Conservation (phyloP, 2,888 invertebrate species). For the Tromatobia lineatoria region DNA sequence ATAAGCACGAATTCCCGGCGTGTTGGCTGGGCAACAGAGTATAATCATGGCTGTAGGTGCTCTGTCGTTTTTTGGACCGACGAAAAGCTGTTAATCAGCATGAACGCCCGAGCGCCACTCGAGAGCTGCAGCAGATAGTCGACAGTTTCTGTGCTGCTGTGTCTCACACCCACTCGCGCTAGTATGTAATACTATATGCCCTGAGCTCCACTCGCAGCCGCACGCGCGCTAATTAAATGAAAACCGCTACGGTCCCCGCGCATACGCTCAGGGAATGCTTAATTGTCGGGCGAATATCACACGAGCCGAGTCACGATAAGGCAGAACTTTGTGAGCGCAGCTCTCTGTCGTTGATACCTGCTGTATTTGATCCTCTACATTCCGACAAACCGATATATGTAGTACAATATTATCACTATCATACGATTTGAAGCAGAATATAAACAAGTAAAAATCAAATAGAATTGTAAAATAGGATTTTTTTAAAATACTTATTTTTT, state of each 20-base stretch:
- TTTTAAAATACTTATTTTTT: not conserved
- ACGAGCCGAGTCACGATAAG: slow-evolving; percentile 47
- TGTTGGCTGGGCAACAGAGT: not conserved
- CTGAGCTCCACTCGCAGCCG: slow-evolving; percentile 14
- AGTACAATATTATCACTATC: not conserved
- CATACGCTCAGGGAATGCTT: slow-evolving; percentile 50
- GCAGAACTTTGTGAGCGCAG: slow-evolving; percentile 24
- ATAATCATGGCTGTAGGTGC: slow-evolving; percentile 18
- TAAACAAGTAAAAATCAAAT: not conserved
- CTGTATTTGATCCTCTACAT: not conserved
- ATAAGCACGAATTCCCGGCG: not conserved
- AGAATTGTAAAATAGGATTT: not conserved
- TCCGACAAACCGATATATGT: not conserved
- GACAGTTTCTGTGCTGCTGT: slow-evolving; percentile 1
- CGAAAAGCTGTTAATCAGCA: slow-evolving; percentile 50
- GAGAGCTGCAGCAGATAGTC: slow-evolving; percentile 36
- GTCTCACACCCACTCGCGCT: slow-evolving; percentile 2
- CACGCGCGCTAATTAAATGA: slow-evolving; percentile 59
- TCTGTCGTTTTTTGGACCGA: slow-evolving; percentile 3
- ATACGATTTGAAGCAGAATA: not conserved
- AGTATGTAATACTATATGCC: slow-evolving; percentile 42
- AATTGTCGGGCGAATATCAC: slow-evolving; percentile 57
- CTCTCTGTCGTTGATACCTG: slow-evolving; percentile 8
- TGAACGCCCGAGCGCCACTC: slow-evolving; percentile 23
- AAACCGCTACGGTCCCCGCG: slow-evolving; percentile 48